A percentile compares a stretch with the other conserved stretches of the same genome.
Evolutionary conservation across 2,888 invertebrate genomes (phyloP).

Genomic region (Diachrysia chrysitis): DNA sequence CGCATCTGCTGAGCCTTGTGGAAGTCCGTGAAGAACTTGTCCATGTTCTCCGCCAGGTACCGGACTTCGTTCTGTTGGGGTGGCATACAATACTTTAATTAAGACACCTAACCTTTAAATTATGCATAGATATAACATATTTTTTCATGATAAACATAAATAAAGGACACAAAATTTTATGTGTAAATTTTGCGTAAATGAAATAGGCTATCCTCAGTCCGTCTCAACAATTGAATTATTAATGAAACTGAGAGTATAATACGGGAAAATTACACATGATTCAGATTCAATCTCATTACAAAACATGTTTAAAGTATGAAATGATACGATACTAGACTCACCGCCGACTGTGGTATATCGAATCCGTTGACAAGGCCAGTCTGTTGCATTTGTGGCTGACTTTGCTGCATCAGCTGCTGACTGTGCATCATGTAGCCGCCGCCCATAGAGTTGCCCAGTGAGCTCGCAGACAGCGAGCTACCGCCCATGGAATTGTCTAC

Average conservation of each 20-base stretch:
- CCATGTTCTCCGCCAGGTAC: conserved; percentile 88
- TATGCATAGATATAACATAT: too few species aligned
- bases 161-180: too few species aligned
- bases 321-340: conserved; percentile 63
- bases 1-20: conserved; percentile 90
- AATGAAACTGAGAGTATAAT: not conserved
- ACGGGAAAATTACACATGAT: not conserved
- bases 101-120: too few species aligned
- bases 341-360: conserved; percentile 76
- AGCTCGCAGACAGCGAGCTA: conserved; percentile 48
- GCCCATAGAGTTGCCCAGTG: conserved; percentile 37
- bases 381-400: conserved; percentile 70
- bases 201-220: not conserved
- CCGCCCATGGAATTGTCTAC: conserved; percentile 78
- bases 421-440: conserved; percentile 76
- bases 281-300: not conserved
- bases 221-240: not conserved
- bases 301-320: not conserved
- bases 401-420: conserved; percentile 72
- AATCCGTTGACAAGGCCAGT: conserved; percentile 79
- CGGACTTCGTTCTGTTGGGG: conserved; percentile 79
- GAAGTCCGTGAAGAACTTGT: conserved; percentile 93
- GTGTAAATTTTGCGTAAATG: too few species aligned
- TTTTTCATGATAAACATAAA: too few species aligned
- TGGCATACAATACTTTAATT: not conserved